Evolutionary conservation across 2,797 vertebrate genomes (phyloP), one percentile per base, ranked within the genome.

Genomic region (Pangasius mekongensis): DNA sequence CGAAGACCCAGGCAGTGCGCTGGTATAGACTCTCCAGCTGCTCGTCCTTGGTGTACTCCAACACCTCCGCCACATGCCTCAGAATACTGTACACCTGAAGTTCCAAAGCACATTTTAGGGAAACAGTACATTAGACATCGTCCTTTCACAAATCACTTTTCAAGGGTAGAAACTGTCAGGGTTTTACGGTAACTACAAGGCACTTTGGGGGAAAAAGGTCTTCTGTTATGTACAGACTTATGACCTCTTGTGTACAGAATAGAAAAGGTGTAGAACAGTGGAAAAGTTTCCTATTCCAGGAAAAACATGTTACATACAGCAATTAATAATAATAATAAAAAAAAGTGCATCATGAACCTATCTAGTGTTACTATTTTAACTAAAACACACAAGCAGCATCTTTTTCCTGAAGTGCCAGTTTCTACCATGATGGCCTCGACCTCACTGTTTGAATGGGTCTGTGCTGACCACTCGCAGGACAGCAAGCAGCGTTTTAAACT

Each of bases 1-100:
- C 99, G 33, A 99, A 99, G 5, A 99, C 98, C 99, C 98, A 99
- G 91, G 99, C 99, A 16, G 98, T 99, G 92, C 99, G 97, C 95
- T 98, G 97, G 94, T 98, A 99, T 86, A 99, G 94, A 92, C 98
- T 99, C 93, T 99, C 98, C 47, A 99, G 96, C 92, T 99, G 98
- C 93, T 99, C 98, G 24, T 99, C 98, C 94, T 99, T 99, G 73
- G 94, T 99, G 94, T 99, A 99, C 0, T 99, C 98, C 92, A 99
- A 94, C 87, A 99, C 98, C 90, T 99, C 99, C 1, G 99, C 98
- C 91, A 99, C 99, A 1, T 99, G 99, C 87, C 98, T 97, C 93
- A 99, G 95, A 92, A 99, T 99, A 93, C 98, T 99, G 94, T 99
- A 99, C 89, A 99, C 99, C 99, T 99, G 92, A 22, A 73, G 39